Conservation (phyloP, 2,797 vertebrate genomes). For the Takifugu ocellatus region DNA sequence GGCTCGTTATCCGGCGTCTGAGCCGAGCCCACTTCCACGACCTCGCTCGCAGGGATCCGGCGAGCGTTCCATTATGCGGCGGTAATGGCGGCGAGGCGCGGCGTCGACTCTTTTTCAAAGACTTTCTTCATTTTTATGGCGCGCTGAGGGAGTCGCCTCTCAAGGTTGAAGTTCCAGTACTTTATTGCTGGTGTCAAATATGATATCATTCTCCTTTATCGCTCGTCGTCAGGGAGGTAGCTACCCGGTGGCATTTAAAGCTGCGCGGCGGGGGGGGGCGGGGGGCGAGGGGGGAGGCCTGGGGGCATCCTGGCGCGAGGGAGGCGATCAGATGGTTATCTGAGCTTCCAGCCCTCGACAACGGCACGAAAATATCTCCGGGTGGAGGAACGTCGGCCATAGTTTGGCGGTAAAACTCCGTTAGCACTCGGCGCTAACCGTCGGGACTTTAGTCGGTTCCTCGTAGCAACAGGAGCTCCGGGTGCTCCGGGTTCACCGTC, state of each 20-base stretch:
- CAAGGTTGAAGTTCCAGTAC: conserved; percentile 72
- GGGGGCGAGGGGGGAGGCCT: conserved; percentile 16
- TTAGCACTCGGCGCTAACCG: no score
- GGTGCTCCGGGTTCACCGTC: conserved; percentile 28
- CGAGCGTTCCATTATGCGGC: conserved; percentile 23
- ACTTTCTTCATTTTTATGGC: conserved; percentile 65
- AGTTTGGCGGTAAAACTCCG: background rate
- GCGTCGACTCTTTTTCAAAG: conserved; percentile 36
- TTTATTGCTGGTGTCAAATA: conserved; percentile 73
- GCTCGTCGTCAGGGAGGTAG: conserved; percentile 58
- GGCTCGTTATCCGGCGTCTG: no score
- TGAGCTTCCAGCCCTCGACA: conserved; percentile 20
- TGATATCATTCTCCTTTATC: conserved; percentile 74
- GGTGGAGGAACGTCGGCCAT: no score
- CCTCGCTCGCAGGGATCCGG: conserved; percentile 5
- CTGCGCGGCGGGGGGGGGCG: background rate
- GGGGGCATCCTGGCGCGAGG: conserved; percentile 35
- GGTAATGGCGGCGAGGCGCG: conserved; percentile 31
- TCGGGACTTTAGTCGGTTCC: no score
- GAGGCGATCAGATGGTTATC: conserved; percentile 40
- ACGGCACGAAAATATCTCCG: background rate
- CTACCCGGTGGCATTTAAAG: conserved; percentile 66
- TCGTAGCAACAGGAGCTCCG: no score
- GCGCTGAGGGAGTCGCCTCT: conserved; percentile 64
- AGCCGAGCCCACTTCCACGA: no score